A percentile compares a stretch with the other conserved stretches of the same genome.
Conservation (phyloP, 92 coral and sea anemone species). For the Micromussa lordhowensis region DNA sequence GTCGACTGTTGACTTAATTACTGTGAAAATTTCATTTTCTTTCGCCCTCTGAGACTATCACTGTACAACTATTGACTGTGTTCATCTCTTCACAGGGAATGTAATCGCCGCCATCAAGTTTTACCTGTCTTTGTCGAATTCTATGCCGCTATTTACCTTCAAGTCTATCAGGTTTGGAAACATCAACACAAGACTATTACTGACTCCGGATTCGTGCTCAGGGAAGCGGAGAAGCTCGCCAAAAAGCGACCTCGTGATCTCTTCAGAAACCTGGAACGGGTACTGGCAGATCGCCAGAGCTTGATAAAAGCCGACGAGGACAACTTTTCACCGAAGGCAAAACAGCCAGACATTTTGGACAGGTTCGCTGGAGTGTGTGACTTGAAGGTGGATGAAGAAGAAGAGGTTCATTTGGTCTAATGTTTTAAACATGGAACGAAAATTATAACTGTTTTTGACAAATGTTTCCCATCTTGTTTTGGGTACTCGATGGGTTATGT, state of each 20-base stretch:
- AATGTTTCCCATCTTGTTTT: not conserved
- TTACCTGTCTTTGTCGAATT: conserved; percentile 84
- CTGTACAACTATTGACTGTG: not conserved
- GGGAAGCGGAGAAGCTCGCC: conserved; percentile 92
- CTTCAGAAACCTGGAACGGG: conserved; percentile 75
- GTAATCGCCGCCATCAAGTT: conserved; percentile 85
- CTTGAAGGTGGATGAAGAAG: conserved; percentile 85
- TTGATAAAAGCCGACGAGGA: conserved; percentile 81
- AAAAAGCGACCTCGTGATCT: conserved; percentile 78
- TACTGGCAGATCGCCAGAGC: conserved; percentile 75
- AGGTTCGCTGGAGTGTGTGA: conserved; percentile 95
- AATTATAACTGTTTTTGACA: not conserved
- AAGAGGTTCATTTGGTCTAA: conserved; percentile 94
- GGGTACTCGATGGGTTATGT: not conserved
- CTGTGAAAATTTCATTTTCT: not conserved
- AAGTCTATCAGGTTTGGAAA: conserved; percentile 93
- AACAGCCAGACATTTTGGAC: conserved; percentile 70
- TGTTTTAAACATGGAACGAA: not conserved
- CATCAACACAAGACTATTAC: conserved; percentile 94
- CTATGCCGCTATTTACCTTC: conserved; percentile 81
- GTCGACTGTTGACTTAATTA: too few species aligned
- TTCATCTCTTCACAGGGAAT: conserved; percentile 63
- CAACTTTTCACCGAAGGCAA: conserved; percentile 71
- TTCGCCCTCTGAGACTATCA: not conserved
- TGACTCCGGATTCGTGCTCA: conserved; percentile 96